Evolutionary conservation across 2,888 invertebrate genomes (phyloP), one percentile per base, ranked within the genome.

Genomic region (Thecocarcelia acutangulata): DNA sequence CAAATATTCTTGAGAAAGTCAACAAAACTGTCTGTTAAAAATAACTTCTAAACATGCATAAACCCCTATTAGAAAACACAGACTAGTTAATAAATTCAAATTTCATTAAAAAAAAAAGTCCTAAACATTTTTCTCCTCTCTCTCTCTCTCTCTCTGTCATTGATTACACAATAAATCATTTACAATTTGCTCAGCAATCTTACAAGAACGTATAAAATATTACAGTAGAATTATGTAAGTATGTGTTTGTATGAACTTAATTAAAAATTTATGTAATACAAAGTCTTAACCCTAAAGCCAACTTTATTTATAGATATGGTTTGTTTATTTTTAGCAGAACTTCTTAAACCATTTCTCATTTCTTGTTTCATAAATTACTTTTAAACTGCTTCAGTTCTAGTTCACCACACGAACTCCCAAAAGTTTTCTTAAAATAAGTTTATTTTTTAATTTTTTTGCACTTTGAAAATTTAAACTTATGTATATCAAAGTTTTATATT

Each of bases 131-230:
- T 24, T 24, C 24, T 5, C 5, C 5, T 24, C 3, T 24, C n/a
- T n/a, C n/a, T 24, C 24, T 24, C 2, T 3, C 5, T 24, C 3
- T 2, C 24, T 3, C 24, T 24, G 24, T 24, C 24, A 24, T n/a
- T n/a, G 33, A 6, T 33, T 33, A 3, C 33, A 6, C 72, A 84
- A 77, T 83, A 83, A 84, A 82, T 73, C 69, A 74, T 52, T 50
- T 37, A 77, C 73, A 78, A 48, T 46, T 80, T 48, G 44, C 40
- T 17, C 13, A 12, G 28, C 19, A 70, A 46, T 24, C 24, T 40
- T 56, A 3, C 1, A 28, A 13, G n/a, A 19, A 56, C 48, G 17
- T 28, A 6, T 4, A 28, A 6, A 28, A 28, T 28, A 28, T n/a
- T n/a, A n/a, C n/a, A n/a, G n/a, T n/a, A n/a, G n/a, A n/a, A n/a